Evolutionary conservation across 2,888 invertebrate species (phyloP).

Genomic region (Eristalinus aeneus): DNA sequence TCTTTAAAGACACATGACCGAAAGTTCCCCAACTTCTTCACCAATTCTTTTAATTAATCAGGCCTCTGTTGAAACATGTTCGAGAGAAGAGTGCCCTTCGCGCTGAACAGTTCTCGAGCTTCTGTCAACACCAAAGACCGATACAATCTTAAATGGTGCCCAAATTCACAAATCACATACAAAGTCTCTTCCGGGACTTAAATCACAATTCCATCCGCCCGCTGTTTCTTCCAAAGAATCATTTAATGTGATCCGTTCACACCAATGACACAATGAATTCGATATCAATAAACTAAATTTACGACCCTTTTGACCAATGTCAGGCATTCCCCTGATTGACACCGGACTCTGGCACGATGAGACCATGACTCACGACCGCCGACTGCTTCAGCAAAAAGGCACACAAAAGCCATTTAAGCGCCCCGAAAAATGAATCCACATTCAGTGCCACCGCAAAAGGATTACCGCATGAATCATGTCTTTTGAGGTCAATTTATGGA

Average conservation of each 20-base stretch:
- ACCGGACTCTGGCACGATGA: conserved; percentile 5
- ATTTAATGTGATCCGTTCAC: background rate
- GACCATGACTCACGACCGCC: background rate
- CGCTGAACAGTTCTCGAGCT: background rate
- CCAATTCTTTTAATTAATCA: no score
- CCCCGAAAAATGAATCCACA: background rate
- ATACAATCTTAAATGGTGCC: background rate
- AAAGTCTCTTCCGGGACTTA: background rate
- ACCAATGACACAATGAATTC: conserved; percentile 9
- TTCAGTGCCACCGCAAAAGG: conserved; percentile 20
- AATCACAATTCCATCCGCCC: background rate
- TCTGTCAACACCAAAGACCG: background rate
- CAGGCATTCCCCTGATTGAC: conserved; percentile 49
- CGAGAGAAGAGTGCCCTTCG: background rate
- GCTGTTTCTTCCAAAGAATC: background rate
- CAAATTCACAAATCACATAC: background rate
- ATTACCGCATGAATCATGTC: conserved; percentile 65
- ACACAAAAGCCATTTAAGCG: conserved; percentile 8
- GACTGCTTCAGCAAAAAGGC: background rate
- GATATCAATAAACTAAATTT: conserved; percentile 25
- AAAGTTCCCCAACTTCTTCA: no score
- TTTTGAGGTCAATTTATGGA: conserved; percentile 37
- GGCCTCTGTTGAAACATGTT: no score
- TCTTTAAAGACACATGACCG: no score
- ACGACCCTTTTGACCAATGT: conserved; percentile 9